These are phyloP conservation scores for Agapornis roseicollis DNA, from an alignment of 2,113 vertebrate genomes.

Conservation along the genomic window DNA sequence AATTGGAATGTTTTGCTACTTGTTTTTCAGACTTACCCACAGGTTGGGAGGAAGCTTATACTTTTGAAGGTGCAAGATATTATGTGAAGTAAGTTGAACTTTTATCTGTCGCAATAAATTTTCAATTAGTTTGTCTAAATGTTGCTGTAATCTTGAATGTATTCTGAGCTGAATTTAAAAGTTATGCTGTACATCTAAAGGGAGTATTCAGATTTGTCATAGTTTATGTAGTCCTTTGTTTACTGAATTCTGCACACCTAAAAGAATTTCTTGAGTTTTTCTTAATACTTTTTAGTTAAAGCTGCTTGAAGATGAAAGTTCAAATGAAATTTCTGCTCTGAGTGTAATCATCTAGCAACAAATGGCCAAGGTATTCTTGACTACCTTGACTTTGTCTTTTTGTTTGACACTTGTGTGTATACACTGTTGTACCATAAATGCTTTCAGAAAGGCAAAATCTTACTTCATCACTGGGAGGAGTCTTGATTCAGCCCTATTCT, in stretches of 20 bases:
- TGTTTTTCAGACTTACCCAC: constrained; percentile 89
- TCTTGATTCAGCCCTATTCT: not conserved
- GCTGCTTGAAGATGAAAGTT: not conserved
- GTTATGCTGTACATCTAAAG: not conserved
- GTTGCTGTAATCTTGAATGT: not conserved
- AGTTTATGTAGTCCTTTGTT: not conserved
- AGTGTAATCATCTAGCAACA: not conserved
- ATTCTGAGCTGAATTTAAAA: not conserved
- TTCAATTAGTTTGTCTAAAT: not conserved
- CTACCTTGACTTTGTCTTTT: not conserved
- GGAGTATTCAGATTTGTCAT: not conserved
- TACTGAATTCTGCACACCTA: not conserved
- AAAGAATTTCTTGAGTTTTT: not conserved
- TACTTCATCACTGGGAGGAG: not conserved
- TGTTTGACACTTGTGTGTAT: not conserved
- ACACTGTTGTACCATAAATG: not conserved
- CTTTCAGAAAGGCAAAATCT: not conserved
- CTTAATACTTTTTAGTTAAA: not conserved
- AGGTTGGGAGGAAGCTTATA: constrained; percentile 97
- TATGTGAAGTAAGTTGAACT: constrained; percentile 93
- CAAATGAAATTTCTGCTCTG: not conserved
- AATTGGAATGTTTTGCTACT: constrained; percentile 43
- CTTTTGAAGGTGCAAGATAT: constrained; percentile 96
- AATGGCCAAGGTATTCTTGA: no score
- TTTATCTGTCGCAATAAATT: not conserved